These are phyloP conservation scores for Dioctria linearis DNA, from an alignment of 2,888 invertebrate species.

Conservation along the genomic window DNA sequence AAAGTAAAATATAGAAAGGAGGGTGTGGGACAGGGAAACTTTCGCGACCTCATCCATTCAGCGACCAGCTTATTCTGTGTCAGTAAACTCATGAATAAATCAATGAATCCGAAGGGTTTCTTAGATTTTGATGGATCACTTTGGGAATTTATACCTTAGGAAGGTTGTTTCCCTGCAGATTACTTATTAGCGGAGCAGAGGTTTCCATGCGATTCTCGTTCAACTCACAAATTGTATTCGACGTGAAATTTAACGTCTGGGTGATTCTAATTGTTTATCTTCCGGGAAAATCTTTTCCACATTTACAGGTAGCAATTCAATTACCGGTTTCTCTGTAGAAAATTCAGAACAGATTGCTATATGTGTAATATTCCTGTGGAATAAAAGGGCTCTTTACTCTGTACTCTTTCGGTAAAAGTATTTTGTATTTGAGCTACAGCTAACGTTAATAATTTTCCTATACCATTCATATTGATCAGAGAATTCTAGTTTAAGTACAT, in stretches of 20 bases:
- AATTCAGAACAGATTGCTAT: not conserved
- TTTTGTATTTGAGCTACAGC: too few species aligned
- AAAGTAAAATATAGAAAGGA: not conserved
- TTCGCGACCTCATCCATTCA: slow-evolving; percentile 42
- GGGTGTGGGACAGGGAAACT: not conserved
- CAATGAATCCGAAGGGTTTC: slow-evolving; percentile 56
- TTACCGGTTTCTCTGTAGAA: slow-evolving; percentile 22
- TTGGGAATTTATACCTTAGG: slow-evolving; percentile 11
- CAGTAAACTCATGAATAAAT: slow-evolving; percentile 58
- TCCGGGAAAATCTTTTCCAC: slow-evolving; percentile 22
- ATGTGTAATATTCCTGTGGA: too few species aligned
- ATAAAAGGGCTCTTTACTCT: too few species aligned
- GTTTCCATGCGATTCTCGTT: not conserved
- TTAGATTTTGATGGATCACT: slow-evolving; percentile 58
- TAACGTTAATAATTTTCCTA: too few species aligned
- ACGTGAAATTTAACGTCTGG: slow-evolving; percentile 25
- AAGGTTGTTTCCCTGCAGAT: slow-evolving; percentile 2
- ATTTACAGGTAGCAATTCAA: slow-evolving; percentile 33
- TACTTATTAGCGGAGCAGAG: not conserved
- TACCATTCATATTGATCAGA: too few species aligned
- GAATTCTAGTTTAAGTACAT: too few species aligned
- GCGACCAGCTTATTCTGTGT: slow-evolving; percentile 51
- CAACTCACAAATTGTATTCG: slow-evolving; percentile 15
- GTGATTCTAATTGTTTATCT: slow-evolving; percentile 29
- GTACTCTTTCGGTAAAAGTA: too few species aligned